Evolutionary conservation across 1,140 invertebrate genomes (phyloP).

Genomic region (Magallana ariakensis): DNA sequence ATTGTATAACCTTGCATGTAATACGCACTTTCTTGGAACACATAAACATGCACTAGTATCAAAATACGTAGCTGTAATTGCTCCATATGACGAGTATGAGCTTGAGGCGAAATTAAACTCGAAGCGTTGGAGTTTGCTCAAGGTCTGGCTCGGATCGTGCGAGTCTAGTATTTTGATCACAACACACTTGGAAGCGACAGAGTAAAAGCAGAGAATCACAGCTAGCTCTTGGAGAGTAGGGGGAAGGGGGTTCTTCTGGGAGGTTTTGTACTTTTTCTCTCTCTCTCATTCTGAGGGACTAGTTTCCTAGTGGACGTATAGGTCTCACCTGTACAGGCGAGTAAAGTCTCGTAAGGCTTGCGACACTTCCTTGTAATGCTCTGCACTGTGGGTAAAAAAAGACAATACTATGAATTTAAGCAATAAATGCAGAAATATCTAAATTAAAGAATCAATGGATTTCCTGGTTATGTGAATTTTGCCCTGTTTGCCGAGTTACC

Average conservation of each 20-base stretch:
- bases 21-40: no score
- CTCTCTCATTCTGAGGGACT: neutral
- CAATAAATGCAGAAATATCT: conserved; percentile 16
- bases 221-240: neutral
- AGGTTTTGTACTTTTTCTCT: neutral
- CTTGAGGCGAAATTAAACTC: neutral
- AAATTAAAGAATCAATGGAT: neutral
- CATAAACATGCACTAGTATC: no score
- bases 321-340: conserved; percentile 85
- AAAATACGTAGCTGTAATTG: no score
- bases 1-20: no score
- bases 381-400: conserved; percentile 83
- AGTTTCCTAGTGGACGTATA: neutral
- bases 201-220: conserved; percentile 26
- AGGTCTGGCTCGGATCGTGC: neutral
- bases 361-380: conserved; percentile 86
- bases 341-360: conserved; percentile 87
- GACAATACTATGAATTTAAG: conserved; percentile 35
- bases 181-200: conserved; percentile 6
- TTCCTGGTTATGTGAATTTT: neutral
- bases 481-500: conserved; percentile 80
- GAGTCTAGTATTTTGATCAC: conserved; percentile 8
- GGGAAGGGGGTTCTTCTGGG: neutral
- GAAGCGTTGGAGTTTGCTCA: neutral
- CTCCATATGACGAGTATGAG: no score